A percentile compares a stretch with the other conserved stretches of the same genome.
These are phyloP conservation scores for Phallusia fumigata DNA, from an alignment of 23 tunicate species.

Conservation along the genomic window DNA sequence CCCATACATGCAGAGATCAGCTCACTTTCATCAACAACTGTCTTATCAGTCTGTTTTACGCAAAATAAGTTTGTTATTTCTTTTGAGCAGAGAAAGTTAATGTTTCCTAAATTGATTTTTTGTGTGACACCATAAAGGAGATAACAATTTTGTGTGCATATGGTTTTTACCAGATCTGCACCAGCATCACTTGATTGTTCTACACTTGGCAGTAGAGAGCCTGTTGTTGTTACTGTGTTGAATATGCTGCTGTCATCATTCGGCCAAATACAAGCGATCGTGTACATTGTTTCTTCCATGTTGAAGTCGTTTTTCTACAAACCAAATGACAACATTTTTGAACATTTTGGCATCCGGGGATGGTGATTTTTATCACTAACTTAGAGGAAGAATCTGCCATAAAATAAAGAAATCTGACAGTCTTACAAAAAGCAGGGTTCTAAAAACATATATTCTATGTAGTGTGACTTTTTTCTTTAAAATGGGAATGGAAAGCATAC, in stretches of 20 bases:
- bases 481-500: not conserved
- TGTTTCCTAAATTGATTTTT: too few species aligned
- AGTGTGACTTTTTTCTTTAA: too few species aligned
- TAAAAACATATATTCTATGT: too few species aligned
- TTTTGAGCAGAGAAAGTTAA: not conserved
- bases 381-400: not conserved
- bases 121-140: too few species aligned
- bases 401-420: too few species aligned
- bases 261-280: constrained; percentile 21
- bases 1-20: too few species aligned
- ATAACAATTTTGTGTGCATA: too few species aligned
- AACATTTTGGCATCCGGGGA: not conserved
- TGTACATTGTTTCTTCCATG: constrained; percentile 38
- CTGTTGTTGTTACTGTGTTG: not conserved
- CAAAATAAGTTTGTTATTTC: constrained; percentile 14
- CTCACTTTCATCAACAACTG: not conserved
- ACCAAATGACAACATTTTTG: not conserved
- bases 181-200: not conserved
- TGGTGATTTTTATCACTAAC: not conserved
- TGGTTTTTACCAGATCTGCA: not conserved
- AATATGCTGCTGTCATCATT: constrained; percentile 19
- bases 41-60: not conserved
- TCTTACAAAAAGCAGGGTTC: not conserved
- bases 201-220: not conserved
- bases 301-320: constrained; percentile 39